phyloP scores from a whole-genome alignment of 1,140 invertebrate species.

The Leucophenga varia region DNA sequence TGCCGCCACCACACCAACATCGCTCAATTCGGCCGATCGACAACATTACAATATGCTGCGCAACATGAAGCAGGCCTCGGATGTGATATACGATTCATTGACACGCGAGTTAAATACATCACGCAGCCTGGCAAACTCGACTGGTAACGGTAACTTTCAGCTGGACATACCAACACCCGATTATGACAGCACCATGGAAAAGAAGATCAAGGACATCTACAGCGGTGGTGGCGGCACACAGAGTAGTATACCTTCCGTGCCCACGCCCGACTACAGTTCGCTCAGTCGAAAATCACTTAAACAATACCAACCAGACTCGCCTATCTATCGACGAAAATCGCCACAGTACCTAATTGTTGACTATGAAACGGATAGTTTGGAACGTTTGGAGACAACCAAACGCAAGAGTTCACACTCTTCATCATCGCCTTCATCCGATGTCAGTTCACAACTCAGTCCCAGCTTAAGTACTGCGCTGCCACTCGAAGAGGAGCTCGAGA shows the following conservation, averaged over 20 bases:
- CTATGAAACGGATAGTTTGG: constrained; percentile 79
- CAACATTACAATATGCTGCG: constrained; percentile 52
- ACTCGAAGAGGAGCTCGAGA: constrained; percentile 76
- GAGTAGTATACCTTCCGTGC: constrained; percentile 49
- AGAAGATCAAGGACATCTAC: constrained; percentile 53
- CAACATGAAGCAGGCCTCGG: constrained; percentile 58
- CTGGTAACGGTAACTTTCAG: constrained; percentile 12
- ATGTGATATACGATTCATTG: constrained; percentile 66
- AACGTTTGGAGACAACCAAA: constrained; percentile 63
- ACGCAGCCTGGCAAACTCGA: constrained; percentile 15
- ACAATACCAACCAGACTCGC: constrained; percentile 53
- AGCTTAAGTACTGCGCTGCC: constrained; percentile 69
- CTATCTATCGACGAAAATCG: constrained; percentile 49
- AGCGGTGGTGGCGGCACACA: constrained; percentile 43
- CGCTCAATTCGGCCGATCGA: constrained; percentile 34
- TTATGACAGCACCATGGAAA: constrained; percentile 54
- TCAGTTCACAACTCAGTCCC: constrained; percentile 69
- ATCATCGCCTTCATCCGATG: constrained; percentile 65
- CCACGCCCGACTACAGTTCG: constrained; percentile 55
- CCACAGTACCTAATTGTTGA: constrained; percentile 59
- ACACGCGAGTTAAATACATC: constrained; percentile 56
- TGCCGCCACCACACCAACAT: constrained; percentile 39
- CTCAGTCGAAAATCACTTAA: constrained; percentile 43
- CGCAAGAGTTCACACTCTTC: constrained; percentile 58
- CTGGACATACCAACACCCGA: constrained; percentile 50